Percentiles rank a stretch among this genome's conserved stretches.
Evolutionary conservation across 2,113 vertebrate species (phyloP).

Genomic region (Cardinalis cardinalis): DNA sequence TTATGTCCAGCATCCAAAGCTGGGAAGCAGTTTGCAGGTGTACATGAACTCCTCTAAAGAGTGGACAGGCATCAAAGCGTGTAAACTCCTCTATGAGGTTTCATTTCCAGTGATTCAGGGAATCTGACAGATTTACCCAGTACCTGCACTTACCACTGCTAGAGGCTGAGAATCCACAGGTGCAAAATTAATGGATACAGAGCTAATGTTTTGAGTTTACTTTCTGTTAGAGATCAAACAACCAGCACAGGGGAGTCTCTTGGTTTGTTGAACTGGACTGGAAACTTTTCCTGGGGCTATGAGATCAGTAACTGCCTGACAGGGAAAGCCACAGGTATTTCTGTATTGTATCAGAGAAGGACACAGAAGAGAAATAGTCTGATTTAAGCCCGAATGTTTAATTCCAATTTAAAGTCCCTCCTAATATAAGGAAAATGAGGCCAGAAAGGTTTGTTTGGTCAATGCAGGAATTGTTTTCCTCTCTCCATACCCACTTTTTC

Average conservation of each 20-base stretch:
- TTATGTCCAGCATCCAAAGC: background rate
- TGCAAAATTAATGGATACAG: background rate
- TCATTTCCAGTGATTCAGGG: fast-evolving
- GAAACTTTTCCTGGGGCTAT: background rate
- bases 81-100: background rate
- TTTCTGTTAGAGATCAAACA: background rate
- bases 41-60: fast-evolving
- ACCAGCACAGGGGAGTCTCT: background rate
- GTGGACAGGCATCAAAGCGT: background rate
- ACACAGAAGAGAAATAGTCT: background rate
- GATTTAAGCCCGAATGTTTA: background rate
- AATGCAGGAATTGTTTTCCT: background rate
- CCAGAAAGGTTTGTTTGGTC: background rate
- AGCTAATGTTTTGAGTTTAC: background rate
- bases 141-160: background rate
- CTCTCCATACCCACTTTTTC: background rate
- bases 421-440: background rate
- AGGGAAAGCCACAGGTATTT: background rate
- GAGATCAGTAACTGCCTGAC: background rate
- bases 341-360: background rate
- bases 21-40: background rate
- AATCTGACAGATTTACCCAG: background rate
- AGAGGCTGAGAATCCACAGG: background rate
- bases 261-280: background rate
- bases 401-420: background rate